phyloP scores from a whole-genome alignment of 1,140 invertebrate species.

The Parapsyche elsis region DNA sequence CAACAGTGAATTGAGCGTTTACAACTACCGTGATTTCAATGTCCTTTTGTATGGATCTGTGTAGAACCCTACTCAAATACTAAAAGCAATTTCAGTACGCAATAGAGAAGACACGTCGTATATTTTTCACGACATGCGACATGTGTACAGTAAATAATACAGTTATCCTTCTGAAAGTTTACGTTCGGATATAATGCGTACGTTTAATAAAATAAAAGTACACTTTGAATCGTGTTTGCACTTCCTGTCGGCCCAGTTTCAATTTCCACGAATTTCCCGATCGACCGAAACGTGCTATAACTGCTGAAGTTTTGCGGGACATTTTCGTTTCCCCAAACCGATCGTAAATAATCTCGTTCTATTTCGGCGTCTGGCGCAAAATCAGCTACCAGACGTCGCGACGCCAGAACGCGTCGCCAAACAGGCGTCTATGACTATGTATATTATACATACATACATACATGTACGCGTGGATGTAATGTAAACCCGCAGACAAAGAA shows the following conservation, averaged over 20 bases:
- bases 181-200: too few relatives aligned
- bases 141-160: too few relatives aligned
- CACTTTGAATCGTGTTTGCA: too few relatives aligned
- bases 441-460: not conserved
- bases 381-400: constrained; percentile 34
- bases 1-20: too few relatives aligned
- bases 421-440: not conserved
- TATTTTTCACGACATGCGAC: too few relatives aligned
- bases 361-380: constrained; percentile 36
- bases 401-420: constrained; percentile 7
- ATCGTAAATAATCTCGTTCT: constrained; percentile 36
- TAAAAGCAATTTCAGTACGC: too few relatives aligned
- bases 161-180: too few relatives aligned
- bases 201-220: too few relatives aligned
- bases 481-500: not conserved
- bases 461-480: not conserved
- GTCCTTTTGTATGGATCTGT: too few relatives aligned
- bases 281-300: not conserved
- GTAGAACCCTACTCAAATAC: too few relatives aligned
- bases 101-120: too few relatives aligned
- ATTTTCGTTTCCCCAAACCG: constrained; percentile 3
- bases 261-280: not conserved
- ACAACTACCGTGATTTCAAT: too few relatives aligned
- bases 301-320: not conserved
- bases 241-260: not conserved